Percentiles rank a stretch among this genome's conserved stretches.
phyloP scores from a whole-genome alignment of 2,888 invertebrate species.

The Tetranychus truncatus region DNA sequence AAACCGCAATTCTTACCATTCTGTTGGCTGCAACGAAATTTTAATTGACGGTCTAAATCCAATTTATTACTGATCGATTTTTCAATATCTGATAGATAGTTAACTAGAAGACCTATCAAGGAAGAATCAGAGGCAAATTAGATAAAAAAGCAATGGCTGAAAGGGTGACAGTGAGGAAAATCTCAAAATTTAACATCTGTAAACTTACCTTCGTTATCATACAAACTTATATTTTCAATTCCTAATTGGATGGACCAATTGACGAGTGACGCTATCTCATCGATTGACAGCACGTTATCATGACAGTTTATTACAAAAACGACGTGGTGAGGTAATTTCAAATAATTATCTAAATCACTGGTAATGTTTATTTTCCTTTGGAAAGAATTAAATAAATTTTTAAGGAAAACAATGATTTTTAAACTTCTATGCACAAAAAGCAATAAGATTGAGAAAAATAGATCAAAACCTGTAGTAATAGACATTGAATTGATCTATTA shows the following conservation, averaged over 20 bases:
- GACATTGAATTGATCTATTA: neutral
- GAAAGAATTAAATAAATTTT: neutral
- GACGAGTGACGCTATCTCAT: neutral
- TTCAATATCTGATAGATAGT: neutral
- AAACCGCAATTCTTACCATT: constrained; percentile 2
- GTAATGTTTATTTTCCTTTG: neutral
- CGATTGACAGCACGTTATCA: neutral
- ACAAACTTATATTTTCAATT: neutral
- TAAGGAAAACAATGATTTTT: neutral
- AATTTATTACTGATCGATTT: neutral
- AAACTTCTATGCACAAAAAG: neutral
- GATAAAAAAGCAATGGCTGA: neutral
- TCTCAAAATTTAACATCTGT: neutral
- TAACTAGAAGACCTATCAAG: neutral
- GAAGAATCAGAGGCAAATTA: neutral
- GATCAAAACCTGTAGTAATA: neutral
- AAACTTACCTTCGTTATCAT: constrained; percentile 1
- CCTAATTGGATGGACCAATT: neutral
- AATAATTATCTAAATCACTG: neutral
- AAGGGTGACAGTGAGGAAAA: neutral
- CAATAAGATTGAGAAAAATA: neutral
- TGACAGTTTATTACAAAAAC: neutral
- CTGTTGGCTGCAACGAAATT: neutral
- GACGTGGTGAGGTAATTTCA: neutral
- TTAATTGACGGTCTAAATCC: neutral